Conservation (phyloP, 2,888 invertebrate species). For the Blastobasis lacticolella region DNA sequence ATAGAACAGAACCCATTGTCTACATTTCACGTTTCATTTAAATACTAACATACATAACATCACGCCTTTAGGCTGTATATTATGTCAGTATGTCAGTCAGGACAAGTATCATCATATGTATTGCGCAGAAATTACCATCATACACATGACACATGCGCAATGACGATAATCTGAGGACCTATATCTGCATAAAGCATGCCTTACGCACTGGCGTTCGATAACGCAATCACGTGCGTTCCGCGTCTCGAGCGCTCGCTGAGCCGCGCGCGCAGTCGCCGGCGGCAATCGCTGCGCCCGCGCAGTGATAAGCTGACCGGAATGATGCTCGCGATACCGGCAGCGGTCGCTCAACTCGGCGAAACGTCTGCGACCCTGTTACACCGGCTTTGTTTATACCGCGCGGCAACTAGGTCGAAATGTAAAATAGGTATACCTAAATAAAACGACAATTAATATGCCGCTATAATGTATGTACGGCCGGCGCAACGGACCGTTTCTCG, state of each 20-base stretch:
- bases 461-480: not conserved
- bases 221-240: not conserved
- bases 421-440: not conserved
- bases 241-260: slow-evolving; percentile 1
- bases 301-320: slow-evolving; percentile 55
- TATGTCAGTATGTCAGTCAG: too few relatives aligned
- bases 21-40: too few relatives aligned
- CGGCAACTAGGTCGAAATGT: slow-evolving; percentile 42
- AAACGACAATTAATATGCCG: not conserved
- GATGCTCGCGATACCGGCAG: slow-evolving; percentile 42
- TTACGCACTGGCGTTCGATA: not conserved
- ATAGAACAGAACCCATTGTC: too few relatives aligned
- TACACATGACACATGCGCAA: too few relatives aligned
- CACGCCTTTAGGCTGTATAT: too few relatives aligned
- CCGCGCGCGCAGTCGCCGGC: slow-evolving; percentile 20
- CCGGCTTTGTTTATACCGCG: slow-evolving; percentile 39
- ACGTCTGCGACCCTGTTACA: slow-evolving; percentile 56
- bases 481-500: too few relatives aligned
- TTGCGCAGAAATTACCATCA: too few relatives aligned
- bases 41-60: too few relatives aligned
- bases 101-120: too few relatives aligned
- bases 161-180: too few relatives aligned
- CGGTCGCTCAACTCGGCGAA: slow-evolving; percentile 62
- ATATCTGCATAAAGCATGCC: too few relatives aligned
- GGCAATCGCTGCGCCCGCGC: slow-evolving; percentile 12